Base-by-base conservation (phyloP, 2,113 vertebrate species). In the Chloroceryle aenea region DNA sequence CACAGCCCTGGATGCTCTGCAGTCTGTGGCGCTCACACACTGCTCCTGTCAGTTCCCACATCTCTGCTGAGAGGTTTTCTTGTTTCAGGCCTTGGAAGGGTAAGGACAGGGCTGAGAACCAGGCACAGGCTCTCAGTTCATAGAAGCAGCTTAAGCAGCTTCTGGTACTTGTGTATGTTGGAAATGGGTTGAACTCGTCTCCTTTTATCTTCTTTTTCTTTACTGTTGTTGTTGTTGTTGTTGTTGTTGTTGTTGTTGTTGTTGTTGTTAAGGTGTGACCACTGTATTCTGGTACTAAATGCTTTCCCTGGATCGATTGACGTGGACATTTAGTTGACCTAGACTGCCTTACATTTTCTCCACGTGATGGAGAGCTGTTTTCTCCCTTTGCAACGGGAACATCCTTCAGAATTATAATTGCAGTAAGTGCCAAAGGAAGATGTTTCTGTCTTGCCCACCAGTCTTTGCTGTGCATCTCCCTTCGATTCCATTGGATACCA, bases 111-210 rank as follows among this genome's bases (percentile, higher is more conserved):
- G 40, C 58, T 66, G 40, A 80, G 56, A 87, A 63, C 14, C 26
- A 47, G 27, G 8, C 11, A 36, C 15, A 61, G 32, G 21, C 29
- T 81, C 23, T 58, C 52, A 18, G 15, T 8, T 72, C 26, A 27
- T 7, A 10, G 6, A 14, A 63, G 34, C 16, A 62, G 18, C 20
- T 23, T 52, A 64, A 79, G 53, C 40, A 74, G 23, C 10, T 66
- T 45, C 59, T 58, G 9, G 8, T 29, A 7, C 21, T 47, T 1
- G 0, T 8, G 3, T 2, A 10, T 30, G 58, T 50, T 76, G 14
- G 19, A 82, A 52, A 78, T 67, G 22, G 6, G n/a, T 73, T 88
- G 20, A 69, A 47, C 12, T 45, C 8, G 7, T 10, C 9, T 74
- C 10, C 2, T 43, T 40, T 40, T 40, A 10, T 40, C 38, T 40